Evolutionary conservation across 1,140 invertebrate species (phyloP), one percentile per base, ranked within the genome.

Genomic region (Octopus bimaculoides): DNA sequence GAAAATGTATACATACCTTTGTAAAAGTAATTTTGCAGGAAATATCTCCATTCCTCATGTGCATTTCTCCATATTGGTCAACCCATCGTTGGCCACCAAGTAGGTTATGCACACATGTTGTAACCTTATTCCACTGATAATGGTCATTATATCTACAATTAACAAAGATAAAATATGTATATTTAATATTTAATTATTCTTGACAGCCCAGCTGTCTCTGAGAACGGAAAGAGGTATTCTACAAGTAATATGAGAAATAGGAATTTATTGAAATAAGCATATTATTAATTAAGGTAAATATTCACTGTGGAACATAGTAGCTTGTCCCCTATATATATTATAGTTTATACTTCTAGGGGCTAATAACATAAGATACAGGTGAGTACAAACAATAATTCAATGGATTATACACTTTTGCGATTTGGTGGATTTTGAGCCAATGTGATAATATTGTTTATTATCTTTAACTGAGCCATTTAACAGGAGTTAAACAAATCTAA

Each of bases 81-180:
- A 96, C 95, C 94, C 94, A 96, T 61, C 95, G 90, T 87, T 95
- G 94, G 5, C 94, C 94, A 69, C 94, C 93, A 88, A 96, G 95
- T 82, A 96, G 87, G 88, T 96, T 96, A 88, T 96, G 95, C 4
- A 96, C 94, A 90, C 95, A 96, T 5, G 95, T 95, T 52, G 95
- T 96, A 26, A 96, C 94, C 91, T 96, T 96, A 88, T 96, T 96
- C 94, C 95, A 96, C 61, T 91, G 92, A 86, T 95, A 96, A 84
- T 94, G 92, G 85, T 95, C 90, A 54, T 91, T 87, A 76, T 86
- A 89, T 82, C 91, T 92, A 80, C 52, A 79, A 82, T 17, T 66
- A n/a, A 41, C 9, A 75, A 74, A 77, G 41, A 73, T 10, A 77
- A 77, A 77, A 54, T 77, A 77, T 54, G 10, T 14, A 41, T 3